These are phyloP conservation scores for Antennarius maculatus DNA, from an alignment of 2,797 vertebrate genomes.

Conservation along the genomic window DNA sequence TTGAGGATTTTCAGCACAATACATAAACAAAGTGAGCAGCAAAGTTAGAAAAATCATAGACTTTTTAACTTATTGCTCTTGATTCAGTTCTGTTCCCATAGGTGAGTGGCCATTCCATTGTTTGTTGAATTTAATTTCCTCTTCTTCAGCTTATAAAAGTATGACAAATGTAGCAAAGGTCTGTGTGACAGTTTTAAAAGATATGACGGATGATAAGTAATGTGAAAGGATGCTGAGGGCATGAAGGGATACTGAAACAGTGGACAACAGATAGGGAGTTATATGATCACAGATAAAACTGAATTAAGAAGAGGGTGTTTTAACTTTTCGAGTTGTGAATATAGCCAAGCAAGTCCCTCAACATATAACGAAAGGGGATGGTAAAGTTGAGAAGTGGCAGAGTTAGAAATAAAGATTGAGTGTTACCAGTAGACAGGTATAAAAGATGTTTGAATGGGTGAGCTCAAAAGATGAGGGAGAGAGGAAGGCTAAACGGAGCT, in stretches of 20 bases:
- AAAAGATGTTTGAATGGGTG: constrained; percentile 39
- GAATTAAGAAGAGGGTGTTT: constrained; percentile 14
- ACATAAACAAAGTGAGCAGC: too few relatives aligned
- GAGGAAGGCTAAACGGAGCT: constrained; percentile 11
- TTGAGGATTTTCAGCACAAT: too few relatives aligned
- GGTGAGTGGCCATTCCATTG: constrained; percentile 4
- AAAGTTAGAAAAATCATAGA: too few relatives aligned
- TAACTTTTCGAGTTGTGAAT: constrained; percentile 38
- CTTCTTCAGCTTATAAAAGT: constrained; percentile 1
- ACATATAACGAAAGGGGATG: constrained; percentile 51
- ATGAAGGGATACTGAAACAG: constrained; percentile 33
- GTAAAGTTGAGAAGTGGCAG: constrained; percentile 45
- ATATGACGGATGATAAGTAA: constrained; percentile 17
- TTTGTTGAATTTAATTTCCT: constrained; percentile 13
- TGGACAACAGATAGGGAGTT: background rate
- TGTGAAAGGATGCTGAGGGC: constrained; percentile 24
- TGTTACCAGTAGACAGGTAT: constrained; percentile 31
- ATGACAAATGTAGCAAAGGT: constrained; percentile 8
- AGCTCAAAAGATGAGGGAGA: constrained; percentile 17
- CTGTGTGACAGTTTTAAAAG: constrained; percentile 20
- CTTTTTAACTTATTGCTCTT: background rate
- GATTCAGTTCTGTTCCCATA: constrained; percentile 36
- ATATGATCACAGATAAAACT: constrained; percentile 20
- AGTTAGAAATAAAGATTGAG: constrained; percentile 48
- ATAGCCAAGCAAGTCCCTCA: constrained; percentile 32